Evolutionary conservation across 1,140 invertebrate species (phyloP).

Genomic region (Harlomillsia oculata): DNA sequence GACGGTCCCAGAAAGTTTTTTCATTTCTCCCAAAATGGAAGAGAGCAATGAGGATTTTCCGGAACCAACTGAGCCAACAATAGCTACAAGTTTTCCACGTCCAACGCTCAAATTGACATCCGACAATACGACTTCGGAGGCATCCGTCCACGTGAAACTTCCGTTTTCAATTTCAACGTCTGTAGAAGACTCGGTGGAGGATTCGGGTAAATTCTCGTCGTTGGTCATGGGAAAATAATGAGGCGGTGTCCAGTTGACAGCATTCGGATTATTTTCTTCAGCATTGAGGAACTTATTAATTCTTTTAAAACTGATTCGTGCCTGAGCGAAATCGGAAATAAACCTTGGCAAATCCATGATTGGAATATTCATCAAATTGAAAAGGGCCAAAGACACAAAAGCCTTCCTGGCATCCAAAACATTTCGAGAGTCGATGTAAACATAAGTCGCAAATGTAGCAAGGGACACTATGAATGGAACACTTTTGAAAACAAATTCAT

Average conservation of each 20-base stretch:
- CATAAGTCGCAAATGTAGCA: slow-evolving; percentile 35
- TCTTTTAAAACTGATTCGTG: slow-evolving; percentile 38
- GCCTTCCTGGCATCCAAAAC: slow-evolving; percentile 4
- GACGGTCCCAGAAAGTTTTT: slow-evolving; percentile 39
- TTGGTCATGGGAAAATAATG: slow-evolving; percentile 54
- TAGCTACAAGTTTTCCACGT: slow-evolving; percentile 44
- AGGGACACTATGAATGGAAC: slow-evolving; percentile 42
- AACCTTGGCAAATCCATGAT: background rate
- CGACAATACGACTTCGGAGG: slow-evolving; percentile 32
- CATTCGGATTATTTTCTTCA: slow-evolving; percentile 38
- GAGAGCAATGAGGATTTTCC: slow-evolving; percentile 51
- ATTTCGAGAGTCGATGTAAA: slow-evolving; percentile 39
- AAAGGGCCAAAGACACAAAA: slow-evolving; percentile 3
- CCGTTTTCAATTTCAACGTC: slow-evolving; percentile 64
- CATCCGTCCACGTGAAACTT: slow-evolving; percentile 59
- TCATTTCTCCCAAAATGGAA: slow-evolving; percentile 51
- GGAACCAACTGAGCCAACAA: slow-evolving; percentile 49
- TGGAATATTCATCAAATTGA: slow-evolving; percentile 6
- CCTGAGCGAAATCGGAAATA: slow-evolving; percentile 20
- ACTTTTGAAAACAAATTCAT: slow-evolving; percentile 53
- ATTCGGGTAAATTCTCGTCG: too few relatives aligned
- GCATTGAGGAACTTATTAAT: slow-evolving; percentile 39
- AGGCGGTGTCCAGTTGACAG: slow-evolving; percentile 53
- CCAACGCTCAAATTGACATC: slow-evolving; percentile 38
- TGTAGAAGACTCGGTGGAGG: slow-evolving; percentile 45